These are phyloP conservation scores for Acropternis orthonyx DNA, from an alignment of 2,797 vertebrate species.

Conservation along the genomic window DNA sequence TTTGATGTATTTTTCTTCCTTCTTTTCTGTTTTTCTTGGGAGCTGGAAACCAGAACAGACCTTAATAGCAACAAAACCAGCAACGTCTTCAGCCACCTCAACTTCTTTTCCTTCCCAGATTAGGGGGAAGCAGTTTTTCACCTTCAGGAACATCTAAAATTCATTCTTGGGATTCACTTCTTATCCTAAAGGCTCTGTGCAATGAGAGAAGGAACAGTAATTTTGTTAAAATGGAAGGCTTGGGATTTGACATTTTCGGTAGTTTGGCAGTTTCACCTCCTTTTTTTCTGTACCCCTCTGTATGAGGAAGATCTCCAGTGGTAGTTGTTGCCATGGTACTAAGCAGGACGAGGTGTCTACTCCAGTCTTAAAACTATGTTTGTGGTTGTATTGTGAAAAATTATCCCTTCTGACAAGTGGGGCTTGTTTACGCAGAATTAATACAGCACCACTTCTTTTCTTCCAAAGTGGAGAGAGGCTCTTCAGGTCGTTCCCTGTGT, in stretches of 20 bases:
- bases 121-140: neutral
- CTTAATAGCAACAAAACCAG: neutral
- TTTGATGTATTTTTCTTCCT: neutral
- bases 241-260: neutral
- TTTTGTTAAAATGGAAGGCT: neutral
- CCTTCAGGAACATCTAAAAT: neutral
- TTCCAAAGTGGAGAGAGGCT: neutral
- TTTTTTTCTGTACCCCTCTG: neutral
- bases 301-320: neutral
- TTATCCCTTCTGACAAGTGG: slow-evolving; percentile 17
- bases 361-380: neutral
- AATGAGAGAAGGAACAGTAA: neutral
- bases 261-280: neutral
- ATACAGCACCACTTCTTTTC: neutral
- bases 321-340: slow-evolving; percentile 48
- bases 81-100: neutral
- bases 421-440: neutral
- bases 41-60: neutral
- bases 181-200: neutral
- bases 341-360: neutral
- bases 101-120: neutral
- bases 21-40: neutral
- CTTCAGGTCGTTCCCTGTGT: slow-evolving; percentile 23
- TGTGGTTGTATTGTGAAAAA: neutral
- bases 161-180: neutral